Evolutionary conservation across 2,888 invertebrate genomes (phyloP), one percentile per base, ranked within the genome.

Genomic region (Mallateleia sp.): DNA sequence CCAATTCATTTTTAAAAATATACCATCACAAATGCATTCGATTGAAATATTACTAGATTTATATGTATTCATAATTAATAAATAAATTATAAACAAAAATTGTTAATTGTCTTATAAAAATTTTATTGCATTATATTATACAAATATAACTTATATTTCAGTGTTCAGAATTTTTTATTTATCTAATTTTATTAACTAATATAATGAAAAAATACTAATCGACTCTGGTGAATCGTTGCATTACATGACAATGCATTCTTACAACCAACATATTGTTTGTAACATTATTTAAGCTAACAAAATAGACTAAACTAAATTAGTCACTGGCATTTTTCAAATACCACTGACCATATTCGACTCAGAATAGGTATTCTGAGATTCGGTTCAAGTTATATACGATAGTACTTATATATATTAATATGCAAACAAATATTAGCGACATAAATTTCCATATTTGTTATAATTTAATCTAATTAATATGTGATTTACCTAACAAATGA

Each of bases 161-260:
- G n/a, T n/a, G n/a, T n/a, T n/a, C n/a, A n/a, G n/a, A n/a, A n/a
- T n/a, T n/a, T n/a, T n/a, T n/a, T n/a, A n/a, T n/a, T 56, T 28
- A 38, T 38, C 14, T 38, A 28, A 20, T 38, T 50, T 34, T 28
- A n/a, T 7, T 47, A 4, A 5, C 15, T 20, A 25, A 15, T 50
- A 67, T n/a, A 34, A 28, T 18, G 22, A 15, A 28, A 58, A 56
- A 72, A 64, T 45, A 56, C 6, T 24, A 60, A 54, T 25, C 50
- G 38, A 42, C 50, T 75, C 60, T 71, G 66, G 67, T 66, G 67
- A 56, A 84, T 64, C 71, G 58, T 54, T 0, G 58, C 28, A 32
- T 38, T 45, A 78, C 84, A 87, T 84, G 84, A 87, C 79, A 87
- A 87, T 87, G 87, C 84, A 80, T 77, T 83, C 75, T 83, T 87